Conservation (phyloP, 1,140 invertebrate genomes). For the Cecropterus lyciades region DNA sequence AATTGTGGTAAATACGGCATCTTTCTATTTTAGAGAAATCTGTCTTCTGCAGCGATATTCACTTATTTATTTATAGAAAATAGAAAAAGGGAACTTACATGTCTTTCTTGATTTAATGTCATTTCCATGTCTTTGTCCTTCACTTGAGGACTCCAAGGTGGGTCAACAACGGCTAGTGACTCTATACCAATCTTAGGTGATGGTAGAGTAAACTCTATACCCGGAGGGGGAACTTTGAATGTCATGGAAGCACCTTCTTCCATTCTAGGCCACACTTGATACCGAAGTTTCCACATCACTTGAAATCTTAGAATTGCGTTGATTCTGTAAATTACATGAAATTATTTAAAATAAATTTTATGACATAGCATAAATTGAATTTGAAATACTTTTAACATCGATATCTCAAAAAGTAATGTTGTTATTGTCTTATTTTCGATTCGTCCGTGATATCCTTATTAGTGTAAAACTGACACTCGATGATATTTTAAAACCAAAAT, state of each 20-base stretch:
- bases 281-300: conserved; percentile 98
- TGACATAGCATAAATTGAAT: too few relatives aligned
- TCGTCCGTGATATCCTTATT: too few relatives aligned
- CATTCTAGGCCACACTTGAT: conserved; percentile 99
- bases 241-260: conserved; percentile 97
- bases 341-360: too few relatives aligned
- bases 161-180: conserved; percentile 97
- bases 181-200: conserved; percentile 99
- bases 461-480: too few relatives aligned
- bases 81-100: conserved; percentile 87
- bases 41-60: too few relatives aligned
- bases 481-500: too few relatives aligned
- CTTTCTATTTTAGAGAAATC: too few relatives aligned
- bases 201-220: conserved; percentile 99
- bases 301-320: conserved; percentile 90
- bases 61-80: neutral
- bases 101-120: conserved; percentile 98
- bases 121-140: conserved; percentile 99
- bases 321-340: conserved; percentile 57
- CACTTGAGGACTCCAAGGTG: conserved; percentile 98
- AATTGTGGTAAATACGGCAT: too few relatives aligned
- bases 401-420: too few relatives aligned
- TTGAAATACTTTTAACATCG: too few relatives aligned
- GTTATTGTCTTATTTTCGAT: too few relatives aligned
- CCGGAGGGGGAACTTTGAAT: conserved; percentile 98